Evolutionary conservation across 2,888 invertebrate genomes (phyloP).

Genomic region (Eulithis prunata): DNA sequence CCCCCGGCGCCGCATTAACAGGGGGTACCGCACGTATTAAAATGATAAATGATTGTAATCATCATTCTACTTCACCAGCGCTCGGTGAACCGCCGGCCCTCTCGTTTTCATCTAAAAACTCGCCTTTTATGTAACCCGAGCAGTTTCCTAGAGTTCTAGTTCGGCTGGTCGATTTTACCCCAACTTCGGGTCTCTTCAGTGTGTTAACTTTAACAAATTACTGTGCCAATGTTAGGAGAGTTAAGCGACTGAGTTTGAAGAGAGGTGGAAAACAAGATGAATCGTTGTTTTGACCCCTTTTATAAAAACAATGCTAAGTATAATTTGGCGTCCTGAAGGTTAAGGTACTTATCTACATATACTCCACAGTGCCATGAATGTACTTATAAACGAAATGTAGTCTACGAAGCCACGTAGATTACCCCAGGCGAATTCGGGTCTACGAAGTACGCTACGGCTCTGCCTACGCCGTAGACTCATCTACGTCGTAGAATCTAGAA

Average conservation of each 20-base stretch:
- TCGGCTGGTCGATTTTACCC: conserved; percentile 63
- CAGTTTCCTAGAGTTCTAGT: conserved; percentile 46
- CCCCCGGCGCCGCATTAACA: conserved; percentile 77
- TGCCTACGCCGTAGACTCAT: too few relatives aligned
- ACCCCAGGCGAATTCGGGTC: too few relatives aligned
- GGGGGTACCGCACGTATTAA: conserved; percentile 78
- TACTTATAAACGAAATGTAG: too few relatives aligned
- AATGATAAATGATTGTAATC: conserved; percentile 81
- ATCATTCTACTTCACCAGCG: conserved; percentile 64
- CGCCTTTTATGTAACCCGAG: conserved; percentile 10
- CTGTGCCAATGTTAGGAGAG: conserved; percentile 69
- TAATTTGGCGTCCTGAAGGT: too few relatives aligned
- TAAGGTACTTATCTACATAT: too few relatives aligned
- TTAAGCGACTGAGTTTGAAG: conserved; percentile 64
- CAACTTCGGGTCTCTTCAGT: conserved; percentile 61
- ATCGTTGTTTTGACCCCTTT: conserved; percentile 71
- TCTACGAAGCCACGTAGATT: too few relatives aligned
- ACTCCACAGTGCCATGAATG: too few relatives aligned
- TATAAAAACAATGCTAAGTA: conserved; percentile 51
- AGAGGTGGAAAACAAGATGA: conserved; percentile 66
- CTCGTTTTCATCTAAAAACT: conserved; percentile 21
- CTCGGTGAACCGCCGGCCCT: conserved; percentile 29
- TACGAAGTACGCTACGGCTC: too few relatives aligned
- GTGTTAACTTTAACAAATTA: conserved; percentile 82
- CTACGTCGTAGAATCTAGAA: too few relatives aligned